These are phyloP conservation scores for Rhabdomys dilectus DNA, from an alignment of 2,113 vertebrate genomes.

Conservation along the genomic window DNA sequence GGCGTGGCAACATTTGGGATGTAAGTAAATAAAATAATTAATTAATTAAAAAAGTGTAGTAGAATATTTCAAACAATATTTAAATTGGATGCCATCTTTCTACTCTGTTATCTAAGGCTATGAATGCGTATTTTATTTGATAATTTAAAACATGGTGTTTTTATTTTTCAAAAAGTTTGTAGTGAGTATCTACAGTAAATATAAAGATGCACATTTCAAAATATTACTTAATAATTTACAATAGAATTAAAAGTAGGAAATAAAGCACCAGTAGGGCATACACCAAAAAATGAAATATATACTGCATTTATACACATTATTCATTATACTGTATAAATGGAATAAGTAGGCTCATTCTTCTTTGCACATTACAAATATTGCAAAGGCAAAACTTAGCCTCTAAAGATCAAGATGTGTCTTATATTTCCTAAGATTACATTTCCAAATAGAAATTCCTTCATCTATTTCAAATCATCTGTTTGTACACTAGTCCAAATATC, in stretches of 20 bases:
- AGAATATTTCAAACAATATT: background rate
- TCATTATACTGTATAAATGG: background rate
- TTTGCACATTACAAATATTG: background rate
- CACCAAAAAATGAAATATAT: background rate
- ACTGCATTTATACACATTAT: background rate
- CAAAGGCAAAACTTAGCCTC: background rate
- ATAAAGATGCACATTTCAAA: background rate
- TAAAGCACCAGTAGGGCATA: background rate
- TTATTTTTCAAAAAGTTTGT: background rate
- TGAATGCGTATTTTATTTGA: background rate
- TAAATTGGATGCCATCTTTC: background rate
- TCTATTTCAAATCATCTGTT: conserved; percentile 22
- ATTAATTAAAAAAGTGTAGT: background rate
- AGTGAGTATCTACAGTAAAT: background rate
- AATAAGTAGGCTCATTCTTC: background rate
- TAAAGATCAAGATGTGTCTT: background rate
- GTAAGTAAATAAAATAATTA: too few relatives aligned
- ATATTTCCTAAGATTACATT: background rate
- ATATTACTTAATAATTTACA: background rate
- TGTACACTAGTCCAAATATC: background rate
- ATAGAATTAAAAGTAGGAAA: background rate
- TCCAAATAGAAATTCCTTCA: background rate
- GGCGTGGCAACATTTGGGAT: too few relatives aligned
- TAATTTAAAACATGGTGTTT: background rate
- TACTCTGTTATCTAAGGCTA: background rate